Percentiles rank a stretch among this genome's conserved stretches.
Conservation (phyloP, 2,888 invertebrate genomes). For the Sericinus montela region DNA sequence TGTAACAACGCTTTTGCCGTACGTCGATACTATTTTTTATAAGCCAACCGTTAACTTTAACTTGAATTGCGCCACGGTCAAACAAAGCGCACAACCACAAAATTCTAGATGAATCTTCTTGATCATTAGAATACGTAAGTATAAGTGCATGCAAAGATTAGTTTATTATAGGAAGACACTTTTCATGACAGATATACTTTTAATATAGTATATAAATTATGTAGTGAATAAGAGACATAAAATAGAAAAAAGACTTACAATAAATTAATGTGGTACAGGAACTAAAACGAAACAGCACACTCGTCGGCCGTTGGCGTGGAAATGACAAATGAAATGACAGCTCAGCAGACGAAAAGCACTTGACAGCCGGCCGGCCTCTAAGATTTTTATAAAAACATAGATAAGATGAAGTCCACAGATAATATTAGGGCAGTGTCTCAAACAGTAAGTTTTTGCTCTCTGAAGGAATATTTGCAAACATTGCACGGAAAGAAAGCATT, state of each 20-base stretch:
- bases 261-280: constrained; percentile 10
- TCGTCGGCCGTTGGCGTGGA: constrained; percentile 9
- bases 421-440: too few relatives aligned
- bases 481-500: too few relatives aligned
- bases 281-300: neutral
- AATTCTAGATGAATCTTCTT: constrained; percentile 19
- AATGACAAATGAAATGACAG: constrained; percentile 15
- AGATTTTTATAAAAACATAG: too few relatives aligned
- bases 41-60: neutral
- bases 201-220: too few relatives aligned
- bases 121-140: neutral
- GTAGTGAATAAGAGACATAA: too few relatives aligned
- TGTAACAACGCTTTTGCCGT: neutral
- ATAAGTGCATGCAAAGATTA: too few relatives aligned
- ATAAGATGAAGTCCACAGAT: too few relatives aligned
- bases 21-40: neutral
- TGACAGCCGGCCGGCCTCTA: constrained; percentile 8
- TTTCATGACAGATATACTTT: too few relatives aligned
- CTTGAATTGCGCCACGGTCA: neutral
- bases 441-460: too few relatives aligned
- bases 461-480: too few relatives aligned
- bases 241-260: constrained; percentile 12
- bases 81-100: neutral
- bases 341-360: neutral
- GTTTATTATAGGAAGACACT: too few relatives aligned